Evolutionary conservation across 2,113 vertebrate species (phyloP), one percentile per base, ranked within the genome.

Genomic region (Eclectus roratus): DNA sequence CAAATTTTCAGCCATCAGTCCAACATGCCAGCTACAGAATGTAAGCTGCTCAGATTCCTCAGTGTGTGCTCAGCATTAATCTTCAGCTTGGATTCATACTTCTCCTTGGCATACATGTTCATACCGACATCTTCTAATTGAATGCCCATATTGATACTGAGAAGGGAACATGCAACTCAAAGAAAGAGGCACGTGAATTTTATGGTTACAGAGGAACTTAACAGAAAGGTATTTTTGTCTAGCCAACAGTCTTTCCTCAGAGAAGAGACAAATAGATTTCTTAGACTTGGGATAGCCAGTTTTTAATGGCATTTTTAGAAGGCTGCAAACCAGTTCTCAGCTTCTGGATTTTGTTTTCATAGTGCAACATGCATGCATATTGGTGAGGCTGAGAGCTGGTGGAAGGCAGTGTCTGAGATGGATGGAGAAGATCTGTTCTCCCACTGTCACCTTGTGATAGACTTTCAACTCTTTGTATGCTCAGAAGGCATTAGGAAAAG

Each of bases 231-330:
- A 21, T 31, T 94, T 88, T 52, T 91, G n/a, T 56, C 11, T 61
- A n/a, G 35, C 20, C 24, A 72, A 20, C 31, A 70, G 19, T 31
- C 20, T 79, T 85, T 55, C 50, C 63, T 77, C 68, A 66, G 55
- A 70, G 55, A 64, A 29, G 15, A 78, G 39, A 77, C 9, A 69
- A 73, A 82, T 10, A 49, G 49, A 58, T 85, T 82, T 66, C 58
- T 63, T 68, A 69, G 66, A 52, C 37, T 65, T 37, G 37, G 58
- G 41, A 85, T 64, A 60, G 61, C 7, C 60, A 39, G 0, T 69
- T 95, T 90, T 87, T n/a, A 91, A 72, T 76, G 35, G 6, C 11
- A n/a, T 63, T 95, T 91, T 91, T 80, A 90, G 44, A 43, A 8
- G 21, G 29, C 29, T 83, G 56, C 44, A 82, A 83, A 80, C 47